Percentiles rank a stretch among this genome's conserved stretches.
phyloP scores from a whole-genome alignment of 2,888 invertebrate genomes.

The Cistogaster globosa region DNA sequence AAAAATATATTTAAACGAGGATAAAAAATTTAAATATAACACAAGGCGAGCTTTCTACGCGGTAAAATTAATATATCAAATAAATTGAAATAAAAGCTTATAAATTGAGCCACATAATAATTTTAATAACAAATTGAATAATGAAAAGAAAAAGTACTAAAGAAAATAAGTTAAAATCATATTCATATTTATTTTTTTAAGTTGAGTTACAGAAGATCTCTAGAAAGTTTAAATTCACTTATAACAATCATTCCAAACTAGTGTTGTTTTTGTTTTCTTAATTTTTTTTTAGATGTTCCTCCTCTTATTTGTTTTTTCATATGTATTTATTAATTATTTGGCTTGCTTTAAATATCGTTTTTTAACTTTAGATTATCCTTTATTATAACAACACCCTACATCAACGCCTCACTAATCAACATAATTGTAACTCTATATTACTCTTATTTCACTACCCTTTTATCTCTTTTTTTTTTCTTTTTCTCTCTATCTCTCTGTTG shows the following conservation, averaged over 20 bases:
- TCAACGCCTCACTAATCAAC: neutral
- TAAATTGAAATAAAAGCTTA: too few relatives aligned
- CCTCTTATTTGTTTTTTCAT: conserved; percentile 22
- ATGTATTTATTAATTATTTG: conserved; percentile 27
- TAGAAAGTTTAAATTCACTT: neutral
- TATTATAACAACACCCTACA: conserved; percentile 19
- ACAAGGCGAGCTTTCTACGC: too few relatives aligned
- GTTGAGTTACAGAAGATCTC: neutral
- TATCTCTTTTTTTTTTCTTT: conserved; percentile 42
- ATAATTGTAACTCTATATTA: conserved; percentile 28
- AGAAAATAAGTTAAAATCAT: neutral
- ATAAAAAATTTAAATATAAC: too few relatives aligned
- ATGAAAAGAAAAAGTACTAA: neutral
- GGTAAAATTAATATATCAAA: too few relatives aligned
- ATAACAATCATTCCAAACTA: neutral
- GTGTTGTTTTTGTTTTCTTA: conserved; percentile 7
- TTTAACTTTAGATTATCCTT: conserved; percentile 35
- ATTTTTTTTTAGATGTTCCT: conserved; percentile 1
- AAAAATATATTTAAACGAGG: neutral
- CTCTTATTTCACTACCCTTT: neutral
- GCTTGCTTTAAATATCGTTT: conserved; percentile 35
- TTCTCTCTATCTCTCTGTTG: neutral
- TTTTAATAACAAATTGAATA: neutral
- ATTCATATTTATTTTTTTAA: neutral
- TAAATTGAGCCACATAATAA: neutral